Base-by-base conservation (phyloP, 2,888 invertebrate species). In the Therioaphis trifolii region DNA sequence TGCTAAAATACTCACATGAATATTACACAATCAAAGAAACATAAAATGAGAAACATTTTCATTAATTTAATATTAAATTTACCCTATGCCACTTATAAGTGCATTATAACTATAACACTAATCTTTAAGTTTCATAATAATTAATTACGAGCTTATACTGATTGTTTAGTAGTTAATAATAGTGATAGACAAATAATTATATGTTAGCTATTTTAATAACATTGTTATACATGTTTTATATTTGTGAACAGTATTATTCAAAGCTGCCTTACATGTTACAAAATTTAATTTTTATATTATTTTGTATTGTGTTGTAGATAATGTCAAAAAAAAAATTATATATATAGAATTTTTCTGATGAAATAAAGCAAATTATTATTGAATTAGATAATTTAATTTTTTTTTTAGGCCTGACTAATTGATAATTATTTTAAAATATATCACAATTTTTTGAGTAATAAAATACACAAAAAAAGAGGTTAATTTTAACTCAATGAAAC, bases 221-320 rank as follows among this genome's bases (percentile, higher is more conserved):
- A 29, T 49, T 63, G 21, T 76, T 76, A 49, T 66, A 12, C 12
- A 21, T 58, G 24, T 58, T 49, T 35, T 74, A 35, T 55, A 15
- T 77, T 68, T 52, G 40, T 40, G 0, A 66, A 66, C 52, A 29
- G 24, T 52, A 40, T 52, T 68, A 35, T 46, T 7, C 27, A 21
- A 24, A 66, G 18, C 35, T 78, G 77, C 66, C 52, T 29, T 66
- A 52, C 66, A 4, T 66, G 35, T 46, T 24, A 49, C 49, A 52
- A 66, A 5, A n/a, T 52, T 35, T 21, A 21, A 52, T 21, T 77
- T 66, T 35, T 76, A 55, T 74, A 76, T 63, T 49, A 76, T 49
- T 76, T 76, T 77, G 21, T 66, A 77, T 49, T 52, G 21, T 66
- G 66, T 49, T 52, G 4, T 52, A 77, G 5, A 29, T 29, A 18